These are phyloP conservation scores for Paramisgurnus dabryanus DNA, from an alignment of 2,113 vertebrate genomes.

Conservation along the genomic window DNA sequence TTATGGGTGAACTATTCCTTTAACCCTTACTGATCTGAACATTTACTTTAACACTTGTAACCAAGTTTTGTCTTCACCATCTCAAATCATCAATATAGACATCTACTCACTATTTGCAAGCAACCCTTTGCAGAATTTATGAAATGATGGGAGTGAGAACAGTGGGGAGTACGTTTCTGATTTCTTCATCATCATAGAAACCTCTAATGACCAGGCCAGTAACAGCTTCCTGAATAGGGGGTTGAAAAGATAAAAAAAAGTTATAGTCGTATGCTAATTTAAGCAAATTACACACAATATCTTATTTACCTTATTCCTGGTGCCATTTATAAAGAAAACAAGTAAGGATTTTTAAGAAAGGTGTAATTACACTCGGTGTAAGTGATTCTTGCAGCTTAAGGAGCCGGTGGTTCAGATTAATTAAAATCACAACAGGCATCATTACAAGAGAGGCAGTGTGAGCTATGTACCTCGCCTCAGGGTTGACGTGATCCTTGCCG, in stretches of 20 bases:
- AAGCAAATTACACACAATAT: background rate
- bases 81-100: background rate
- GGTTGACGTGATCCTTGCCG: slow-evolving; percentile 87
- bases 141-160: slow-evolving; percentile 92
- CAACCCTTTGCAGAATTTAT: slow-evolving; percentile 94
- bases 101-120: slow-evolving; percentile 86
- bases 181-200: slow-evolving; percentile 93
- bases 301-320: background rate
- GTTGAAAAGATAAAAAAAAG: slow-evolving; percentile 24
- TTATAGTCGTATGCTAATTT: background rate
- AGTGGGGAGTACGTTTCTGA: slow-evolving; percentile 94
- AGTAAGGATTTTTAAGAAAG: slow-evolving; percentile 1
- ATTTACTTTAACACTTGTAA: background rate
- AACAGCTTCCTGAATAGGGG: slow-evolving; percentile 82
- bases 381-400: slow-evolving; percentile 2
- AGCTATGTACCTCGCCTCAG: slow-evolving; percentile 83
- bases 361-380: background rate
- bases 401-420: background rate
- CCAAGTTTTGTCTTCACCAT: background rate
- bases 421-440: background rate
- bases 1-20: too few relatives aligned
- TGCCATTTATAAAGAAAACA: background rate
- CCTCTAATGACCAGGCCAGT: slow-evolving; percentile 94
- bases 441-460: background rate
- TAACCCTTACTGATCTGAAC: background rate